Percentiles rank a stretch among this genome's conserved stretches.
Evolutionary conservation across 2,113 vertebrate genomes (phyloP).

Genomic region (Recurvirostra avosetta): DNA sequence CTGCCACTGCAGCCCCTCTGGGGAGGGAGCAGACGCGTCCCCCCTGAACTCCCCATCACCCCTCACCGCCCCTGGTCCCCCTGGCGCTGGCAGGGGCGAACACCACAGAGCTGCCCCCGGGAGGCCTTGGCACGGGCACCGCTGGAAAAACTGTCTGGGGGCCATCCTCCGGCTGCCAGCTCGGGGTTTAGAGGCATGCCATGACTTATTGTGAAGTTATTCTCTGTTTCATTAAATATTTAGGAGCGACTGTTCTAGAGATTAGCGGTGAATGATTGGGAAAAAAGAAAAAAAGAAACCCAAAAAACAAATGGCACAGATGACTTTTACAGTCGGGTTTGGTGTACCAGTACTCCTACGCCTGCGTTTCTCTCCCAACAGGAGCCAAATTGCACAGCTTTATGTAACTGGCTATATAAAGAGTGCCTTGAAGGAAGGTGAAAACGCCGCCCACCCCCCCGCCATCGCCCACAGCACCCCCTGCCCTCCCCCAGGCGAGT

Average conservation of each 20-base stretch:
- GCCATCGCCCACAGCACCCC: neutral
- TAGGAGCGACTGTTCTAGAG: neutral
- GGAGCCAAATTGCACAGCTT: conserved; percentile 37
- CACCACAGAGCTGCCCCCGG: rapidly evolving
- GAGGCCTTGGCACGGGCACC: neutral
- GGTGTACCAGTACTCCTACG: conserved; percentile 7
- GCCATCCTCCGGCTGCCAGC: neutral
- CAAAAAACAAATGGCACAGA: neutral
- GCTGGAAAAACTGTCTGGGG: neutral
- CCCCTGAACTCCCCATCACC: rapidly evolving
- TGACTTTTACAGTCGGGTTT: neutral
- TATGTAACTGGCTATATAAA: conserved; percentile 40
- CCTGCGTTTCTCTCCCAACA: neutral
- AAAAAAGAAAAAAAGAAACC: neutral
- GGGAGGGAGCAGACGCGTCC: rapidly evolving
- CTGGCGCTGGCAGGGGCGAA: rapidly evolving
- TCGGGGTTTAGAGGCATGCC: neutral
- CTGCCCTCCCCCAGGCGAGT: neutral
- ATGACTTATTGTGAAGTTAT: neutral
- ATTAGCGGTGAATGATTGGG: neutral
- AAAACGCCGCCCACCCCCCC: rapidly evolving
- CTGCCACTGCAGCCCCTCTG: neutral
- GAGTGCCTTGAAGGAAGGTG: neutral
- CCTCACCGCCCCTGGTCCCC: neutral
- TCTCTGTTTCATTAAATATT: neutral